Percentiles rank a stretch among this genome's conserved stretches.
phyloP scores from a whole-genome alignment of 2,888 invertebrate species.

The Pecten maximus region DNA sequence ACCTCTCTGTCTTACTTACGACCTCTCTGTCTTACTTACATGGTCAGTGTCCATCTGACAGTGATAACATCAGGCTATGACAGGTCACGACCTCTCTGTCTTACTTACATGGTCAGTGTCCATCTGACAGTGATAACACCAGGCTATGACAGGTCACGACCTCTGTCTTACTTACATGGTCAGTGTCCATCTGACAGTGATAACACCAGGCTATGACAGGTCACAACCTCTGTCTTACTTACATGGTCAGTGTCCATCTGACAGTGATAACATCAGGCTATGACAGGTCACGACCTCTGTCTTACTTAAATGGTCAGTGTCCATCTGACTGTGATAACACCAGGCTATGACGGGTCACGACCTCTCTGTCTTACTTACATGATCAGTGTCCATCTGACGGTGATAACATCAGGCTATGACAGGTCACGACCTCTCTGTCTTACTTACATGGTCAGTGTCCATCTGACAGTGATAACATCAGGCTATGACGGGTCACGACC shows the following conservation, averaged over 20 bases:
- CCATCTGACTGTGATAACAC: conserved; percentile 96
- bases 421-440: no score
- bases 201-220: conserved; percentile 93
- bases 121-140: no score
- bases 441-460: no score
- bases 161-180: conserved; percentile 86
- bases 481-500: no score
- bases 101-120: background rate
- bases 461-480: no score
- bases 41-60: conserved; percentile 98
- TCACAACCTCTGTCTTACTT: conserved; percentile 87
- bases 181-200: conserved; percentile 98
- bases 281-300: background rate
- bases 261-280: no score
- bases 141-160: no score
- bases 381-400: no score
- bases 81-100: background rate
- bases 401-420: no score
- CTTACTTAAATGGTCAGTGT: conserved; percentile 91
- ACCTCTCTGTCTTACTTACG: no score
- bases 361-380: no score
- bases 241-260: background rate
- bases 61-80: conserved; percentile 94
- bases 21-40: conserved; percentile 83
- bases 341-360: conserved; percentile 87